A percentile compares a stretch with the other conserved stretches of the same genome.
These are phyloP conservation scores for Lycaena phlaeas DNA, from an alignment of 2,888 invertebrate genomes.

Conservation along the genomic window DNA sequence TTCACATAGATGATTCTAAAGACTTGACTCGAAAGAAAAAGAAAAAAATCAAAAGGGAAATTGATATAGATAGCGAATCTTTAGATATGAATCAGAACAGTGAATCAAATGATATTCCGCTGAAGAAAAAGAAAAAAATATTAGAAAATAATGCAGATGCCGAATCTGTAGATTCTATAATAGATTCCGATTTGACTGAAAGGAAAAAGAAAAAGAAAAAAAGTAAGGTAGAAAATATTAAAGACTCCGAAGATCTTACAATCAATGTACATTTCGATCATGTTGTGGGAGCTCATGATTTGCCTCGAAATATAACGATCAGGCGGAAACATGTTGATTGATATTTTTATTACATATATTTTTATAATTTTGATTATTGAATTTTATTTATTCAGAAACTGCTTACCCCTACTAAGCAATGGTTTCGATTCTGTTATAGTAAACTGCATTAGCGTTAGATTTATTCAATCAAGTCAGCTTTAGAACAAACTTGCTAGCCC, in stretches of 20 bases:
- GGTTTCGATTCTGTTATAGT: no score
- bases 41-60: neutral
- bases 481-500: no score
- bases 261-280: slow-evolving; percentile 5
- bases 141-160: neutral
- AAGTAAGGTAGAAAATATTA: slow-evolving; percentile 1
- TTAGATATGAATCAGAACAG: neutral
- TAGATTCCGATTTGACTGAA: slow-evolving; percentile 10
- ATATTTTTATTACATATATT: neutral
- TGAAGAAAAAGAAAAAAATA: slow-evolving; percentile 1
- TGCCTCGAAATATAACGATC: neutral
- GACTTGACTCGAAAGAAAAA: slow-evolving; percentile 8
- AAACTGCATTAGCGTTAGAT: no score
- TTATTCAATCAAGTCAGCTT: no score
- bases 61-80: neutral
- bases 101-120: neutral
- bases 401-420: neutral
- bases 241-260: no score
- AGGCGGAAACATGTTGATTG: slow-evolving; percentile 1
- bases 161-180: neutral
- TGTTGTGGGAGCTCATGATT: slow-evolving; percentile 1
- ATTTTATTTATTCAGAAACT: slow-evolving; percentile 4
- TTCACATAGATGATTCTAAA: neutral
- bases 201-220: slow-evolving; percentile 27
- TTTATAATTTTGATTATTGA: neutral